Evolutionary conservation across 2,113 vertebrate genomes (phyloP).

Genomic region (Rallus limicola): DNA sequence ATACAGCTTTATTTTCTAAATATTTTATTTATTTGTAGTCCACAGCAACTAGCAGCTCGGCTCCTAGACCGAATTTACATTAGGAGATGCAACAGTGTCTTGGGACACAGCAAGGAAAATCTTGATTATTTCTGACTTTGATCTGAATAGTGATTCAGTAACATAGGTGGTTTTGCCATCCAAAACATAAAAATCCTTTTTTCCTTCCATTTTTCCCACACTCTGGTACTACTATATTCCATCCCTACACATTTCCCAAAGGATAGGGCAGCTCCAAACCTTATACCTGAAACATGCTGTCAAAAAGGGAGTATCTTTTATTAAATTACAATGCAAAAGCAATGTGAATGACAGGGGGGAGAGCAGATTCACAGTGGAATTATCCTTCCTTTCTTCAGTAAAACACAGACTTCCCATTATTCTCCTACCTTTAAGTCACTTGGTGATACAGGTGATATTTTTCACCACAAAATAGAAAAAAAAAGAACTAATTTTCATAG

Average conservation of each 20-base stretch:
- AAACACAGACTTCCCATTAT: background rate
- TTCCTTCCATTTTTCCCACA: background rate
- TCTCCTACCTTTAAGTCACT: background rate
- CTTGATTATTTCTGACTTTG: background rate
- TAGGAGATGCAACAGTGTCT: background rate
- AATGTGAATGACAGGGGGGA: background rate
- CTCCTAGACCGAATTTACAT: background rate
- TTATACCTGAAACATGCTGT: background rate
- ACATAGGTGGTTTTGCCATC: background rate
- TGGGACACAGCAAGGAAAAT: background rate
- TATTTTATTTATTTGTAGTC: background rate
- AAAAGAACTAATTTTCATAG: background rate
- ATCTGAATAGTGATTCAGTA: background rate
- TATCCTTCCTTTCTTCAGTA: background rate
- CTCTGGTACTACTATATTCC: background rate
- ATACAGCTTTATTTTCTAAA: background rate
- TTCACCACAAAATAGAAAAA: background rate
- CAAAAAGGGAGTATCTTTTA: background rate
- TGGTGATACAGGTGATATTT: background rate
- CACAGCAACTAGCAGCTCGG: background rate
- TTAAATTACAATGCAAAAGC: background rate
- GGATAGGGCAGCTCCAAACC: background rate
- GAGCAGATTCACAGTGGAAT: background rate
- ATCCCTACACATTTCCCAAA: background rate
- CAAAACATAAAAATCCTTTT: background rate